Conservation (phyloP, 2,113 vertebrate genomes). For the Oreochromis spilurus region DNA sequence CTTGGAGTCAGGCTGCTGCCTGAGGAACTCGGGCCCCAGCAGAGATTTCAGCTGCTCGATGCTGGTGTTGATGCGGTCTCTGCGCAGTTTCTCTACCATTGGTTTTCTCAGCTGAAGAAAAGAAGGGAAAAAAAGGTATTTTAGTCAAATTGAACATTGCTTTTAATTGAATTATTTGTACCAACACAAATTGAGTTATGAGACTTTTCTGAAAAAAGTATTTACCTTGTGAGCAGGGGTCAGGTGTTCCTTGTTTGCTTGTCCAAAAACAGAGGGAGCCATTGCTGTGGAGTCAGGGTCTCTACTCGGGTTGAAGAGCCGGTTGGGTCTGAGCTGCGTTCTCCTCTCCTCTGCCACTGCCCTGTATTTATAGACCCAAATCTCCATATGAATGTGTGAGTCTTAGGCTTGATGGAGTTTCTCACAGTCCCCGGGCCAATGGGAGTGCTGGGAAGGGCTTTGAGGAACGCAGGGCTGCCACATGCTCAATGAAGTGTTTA, state of each 20-base stretch:
- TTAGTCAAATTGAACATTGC: neutral
- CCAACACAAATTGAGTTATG: neutral
- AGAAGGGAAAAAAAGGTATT: neutral
- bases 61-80: conserved; percentile 76
- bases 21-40: conserved; percentile 70
- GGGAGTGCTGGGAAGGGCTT: conserved; percentile 67
- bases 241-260: conserved; percentile 55
- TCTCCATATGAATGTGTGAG: conserved; percentile 75
- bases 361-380: conserved; percentile 69
- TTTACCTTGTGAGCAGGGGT: conserved; percentile 73
- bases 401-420: conserved; percentile 67
- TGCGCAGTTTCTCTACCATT: conserved; percentile 73
- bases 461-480: conserved; percentile 68
- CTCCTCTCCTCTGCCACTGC: conserved; percentile 13
- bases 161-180: neutral
- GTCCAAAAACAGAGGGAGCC: conserved; percentile 66
- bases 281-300: conserved; percentile 52
- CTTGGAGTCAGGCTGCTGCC: conserved; percentile 75
- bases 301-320: conserved; percentile 48
- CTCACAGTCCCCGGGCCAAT: conserved; percentile 71
- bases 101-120: conserved; percentile 70
- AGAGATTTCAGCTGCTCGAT: conserved; percentile 74
- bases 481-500: conserved; percentile 77
- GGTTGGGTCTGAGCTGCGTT: conserved; percentile 60
- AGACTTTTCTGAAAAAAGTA: neutral